Percentiles rank a stretch among this genome's conserved stretches.
These are phyloP conservation scores for Melanophora roralis DNA, from an alignment of 2,888 invertebrate species.

Conservation along the genomic window DNA sequence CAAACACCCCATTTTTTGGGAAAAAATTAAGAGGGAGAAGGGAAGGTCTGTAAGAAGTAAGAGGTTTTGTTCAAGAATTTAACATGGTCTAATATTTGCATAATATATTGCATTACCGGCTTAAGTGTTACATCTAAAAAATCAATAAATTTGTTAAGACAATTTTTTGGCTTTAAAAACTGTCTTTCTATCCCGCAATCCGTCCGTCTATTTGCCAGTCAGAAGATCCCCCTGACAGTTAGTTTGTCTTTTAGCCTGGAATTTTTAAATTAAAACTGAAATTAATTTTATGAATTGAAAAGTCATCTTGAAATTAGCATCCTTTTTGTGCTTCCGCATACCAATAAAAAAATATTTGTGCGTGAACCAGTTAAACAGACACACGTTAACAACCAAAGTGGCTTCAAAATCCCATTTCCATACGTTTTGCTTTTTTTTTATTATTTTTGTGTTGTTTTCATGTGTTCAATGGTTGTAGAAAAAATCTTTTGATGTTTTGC, in stretches of 20 bases:
- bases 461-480: conserved; percentile 55
- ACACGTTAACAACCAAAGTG: conserved; percentile 14
- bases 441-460: conserved; percentile 59
- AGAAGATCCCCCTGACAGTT: neutral
- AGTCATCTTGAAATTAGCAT: conserved; percentile 70
- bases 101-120: no score
- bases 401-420: conserved; percentile 43
- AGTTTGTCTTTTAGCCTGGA: conserved; percentile 57
- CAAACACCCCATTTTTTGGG: neutral
- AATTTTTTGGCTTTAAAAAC: neutral
- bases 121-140: conserved; percentile 50
- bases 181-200: neutral
- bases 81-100: no score
- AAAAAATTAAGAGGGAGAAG: neutral
- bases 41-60: neutral
- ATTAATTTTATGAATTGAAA: conserved; percentile 28
- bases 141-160: conserved; percentile 66
- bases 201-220: conserved; percentile 9
- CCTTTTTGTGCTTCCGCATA: conserved; percentile 62
- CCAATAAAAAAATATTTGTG: conserved; percentile 59
- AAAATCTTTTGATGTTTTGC: conserved; percentile 70
- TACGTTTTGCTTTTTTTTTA: conserved; percentile 46
- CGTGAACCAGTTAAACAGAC: conserved; percentile 60
- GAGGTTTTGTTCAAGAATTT: no score
- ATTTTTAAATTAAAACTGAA: conserved; percentile 33